Percentiles rank a stretch among this genome's conserved stretches.
These are phyloP conservation scores for Chaenogobius annularis DNA, from an alignment of 2,113 vertebrate genomes.

Conservation along the genomic window DNA sequence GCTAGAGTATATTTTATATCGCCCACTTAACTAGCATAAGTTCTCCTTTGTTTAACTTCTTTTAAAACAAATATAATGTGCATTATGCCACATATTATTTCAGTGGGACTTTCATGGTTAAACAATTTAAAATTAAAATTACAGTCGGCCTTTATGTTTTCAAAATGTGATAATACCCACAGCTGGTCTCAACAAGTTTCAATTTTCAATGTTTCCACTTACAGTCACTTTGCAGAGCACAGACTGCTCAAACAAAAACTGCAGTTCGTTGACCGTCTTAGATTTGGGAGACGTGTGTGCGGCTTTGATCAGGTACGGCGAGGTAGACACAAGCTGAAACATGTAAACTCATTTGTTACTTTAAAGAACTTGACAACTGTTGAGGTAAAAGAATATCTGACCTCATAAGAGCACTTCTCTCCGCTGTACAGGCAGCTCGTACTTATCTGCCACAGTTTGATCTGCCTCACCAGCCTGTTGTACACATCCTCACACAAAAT, in stretches of 20 bases:
- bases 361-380: neutral
- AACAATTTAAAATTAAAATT: neutral
- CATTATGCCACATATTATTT: too few species aligned
- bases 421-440: slow-evolving; percentile 47
- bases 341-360: slow-evolving; percentile 2
- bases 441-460: slow-evolving; percentile 64
- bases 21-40: too few species aligned
- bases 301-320: slow-evolving; percentile 46
- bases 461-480: slow-evolving; percentile 60
- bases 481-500: slow-evolving; percentile 51
- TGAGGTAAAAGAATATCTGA: slow-evolving; percentile 20
- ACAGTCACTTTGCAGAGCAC: slow-evolving; percentile 54
- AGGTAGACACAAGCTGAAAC: slow-evolving; percentile 49
- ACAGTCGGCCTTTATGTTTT: neutral
- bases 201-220: slow-evolving; percentile 9
- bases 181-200: neutral
- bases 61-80: too few species aligned
- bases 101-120: neutral
- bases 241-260: slow-evolving; percentile 56
- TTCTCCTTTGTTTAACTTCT: too few species aligned
- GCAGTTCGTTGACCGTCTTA: slow-evolving; percentile 44
- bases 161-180: neutral
- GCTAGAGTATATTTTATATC: too few species aligned
- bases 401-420: slow-evolving; percentile 67
- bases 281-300: slow-evolving; percentile 52